These are phyloP conservation scores for Potamilus streckersoni DNA, from an alignment of 1,140 invertebrate genomes.

Conservation along the genomic window DNA sequence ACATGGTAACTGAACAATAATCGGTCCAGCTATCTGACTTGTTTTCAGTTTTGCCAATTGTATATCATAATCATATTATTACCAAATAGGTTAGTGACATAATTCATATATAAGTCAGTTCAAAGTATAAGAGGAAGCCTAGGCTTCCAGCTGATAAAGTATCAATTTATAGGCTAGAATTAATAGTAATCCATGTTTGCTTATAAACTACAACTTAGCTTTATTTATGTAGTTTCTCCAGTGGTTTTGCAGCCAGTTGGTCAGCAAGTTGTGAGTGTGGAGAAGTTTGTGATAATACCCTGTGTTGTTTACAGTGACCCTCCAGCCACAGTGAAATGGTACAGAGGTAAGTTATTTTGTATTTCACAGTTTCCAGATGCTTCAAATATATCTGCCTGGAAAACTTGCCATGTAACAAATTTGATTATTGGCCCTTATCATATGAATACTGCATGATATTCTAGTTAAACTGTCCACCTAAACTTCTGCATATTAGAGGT, in stretches of 20 bases:
- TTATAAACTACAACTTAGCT: neutral
- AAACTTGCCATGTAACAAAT: neutral
- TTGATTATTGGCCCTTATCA: too few species aligned
- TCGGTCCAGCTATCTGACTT: too few species aligned
- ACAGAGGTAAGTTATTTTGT: slow-evolving; percentile 38
- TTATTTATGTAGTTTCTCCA: slow-evolving; percentile 44
- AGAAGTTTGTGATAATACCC: slow-evolving; percentile 31
- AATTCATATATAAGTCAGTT: too few species aligned
- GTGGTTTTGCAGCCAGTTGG: slow-evolving; percentile 35
- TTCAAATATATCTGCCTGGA: neutral
- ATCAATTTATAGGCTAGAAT: neutral
- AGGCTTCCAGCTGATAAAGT: too few species aligned
- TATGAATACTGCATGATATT: too few species aligned
- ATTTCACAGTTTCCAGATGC: neutral
- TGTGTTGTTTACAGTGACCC: slow-evolving; percentile 55
- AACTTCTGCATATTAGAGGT: too few species aligned
- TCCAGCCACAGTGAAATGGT: slow-evolving; percentile 43
- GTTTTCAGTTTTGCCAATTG: too few species aligned
- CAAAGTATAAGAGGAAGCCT: too few species aligned
- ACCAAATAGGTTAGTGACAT: too few species aligned
- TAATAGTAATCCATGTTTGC: neutral
- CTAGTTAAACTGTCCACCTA: too few species aligned
- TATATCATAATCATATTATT: too few species aligned
- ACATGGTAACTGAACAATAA: too few species aligned
- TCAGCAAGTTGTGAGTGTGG: slow-evolving; percentile 29